Evolutionary conservation across 1,140 invertebrate genomes (phyloP).

Genomic region (Neotoxoptera formosana): DNA sequence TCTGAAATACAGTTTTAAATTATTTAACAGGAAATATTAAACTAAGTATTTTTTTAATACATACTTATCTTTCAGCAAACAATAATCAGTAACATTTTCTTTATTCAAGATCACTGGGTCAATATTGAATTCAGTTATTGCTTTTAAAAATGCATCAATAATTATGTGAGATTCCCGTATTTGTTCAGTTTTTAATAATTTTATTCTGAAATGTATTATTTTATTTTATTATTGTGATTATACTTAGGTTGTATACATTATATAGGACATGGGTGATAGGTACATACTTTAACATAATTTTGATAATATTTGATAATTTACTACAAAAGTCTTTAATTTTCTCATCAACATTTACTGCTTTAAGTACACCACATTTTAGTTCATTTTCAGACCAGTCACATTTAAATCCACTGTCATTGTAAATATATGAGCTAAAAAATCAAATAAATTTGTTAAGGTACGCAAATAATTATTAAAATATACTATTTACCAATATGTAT

Average conservation of each 20-base stretch:
- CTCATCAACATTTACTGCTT: neutral
- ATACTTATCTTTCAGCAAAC: slow-evolving; percentile 40
- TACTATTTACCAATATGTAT: slow-evolving; percentile 41
- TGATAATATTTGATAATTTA: slow-evolving; percentile 37
- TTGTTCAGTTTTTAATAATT: neutral
- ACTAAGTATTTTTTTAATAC: neutral
- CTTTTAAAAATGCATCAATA: slow-evolving; percentile 28
- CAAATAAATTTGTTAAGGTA: neutral
- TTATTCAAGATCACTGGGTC: neutral
- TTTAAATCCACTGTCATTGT: neutral
- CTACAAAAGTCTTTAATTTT: neutral
- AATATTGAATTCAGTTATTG: slow-evolving; percentile 4
- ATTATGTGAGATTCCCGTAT: neutral
- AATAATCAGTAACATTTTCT: neutral
- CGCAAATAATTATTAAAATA: neutral
- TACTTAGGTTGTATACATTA: neutral
- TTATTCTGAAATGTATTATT: slow-evolving; percentile 36
- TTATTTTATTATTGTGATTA: neutral
- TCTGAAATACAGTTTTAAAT: slow-evolving; percentile 22
- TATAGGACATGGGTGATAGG: no score
- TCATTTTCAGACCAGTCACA: neutral
- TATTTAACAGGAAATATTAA: neutral
- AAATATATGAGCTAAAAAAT: slow-evolving; percentile 35
- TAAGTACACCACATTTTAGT: neutral
- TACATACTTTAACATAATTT: slow-evolving; percentile 45